Conservation (phyloP, 2,113 vertebrate species). For the Passer montanus region DNA sequence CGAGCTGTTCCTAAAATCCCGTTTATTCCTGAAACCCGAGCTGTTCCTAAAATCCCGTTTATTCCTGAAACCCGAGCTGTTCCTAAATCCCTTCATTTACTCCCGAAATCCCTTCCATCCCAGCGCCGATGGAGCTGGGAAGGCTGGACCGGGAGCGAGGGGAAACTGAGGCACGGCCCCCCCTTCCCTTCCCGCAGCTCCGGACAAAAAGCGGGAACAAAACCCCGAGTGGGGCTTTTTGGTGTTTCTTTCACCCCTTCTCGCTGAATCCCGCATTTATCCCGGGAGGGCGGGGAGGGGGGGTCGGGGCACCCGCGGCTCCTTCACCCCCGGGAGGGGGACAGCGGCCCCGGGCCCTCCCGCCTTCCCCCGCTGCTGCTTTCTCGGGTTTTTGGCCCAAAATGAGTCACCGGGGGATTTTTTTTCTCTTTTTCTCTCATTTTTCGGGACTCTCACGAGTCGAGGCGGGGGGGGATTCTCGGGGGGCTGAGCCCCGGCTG, state of each 20-base stretch:
- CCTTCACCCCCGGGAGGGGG: not conserved
- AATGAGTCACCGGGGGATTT: constrained; percentile 69
- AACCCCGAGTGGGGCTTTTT: not conserved
- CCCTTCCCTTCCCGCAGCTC: no score
- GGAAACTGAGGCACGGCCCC: not conserved
- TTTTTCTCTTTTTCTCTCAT: not conserved
- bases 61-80: fast-evolving
- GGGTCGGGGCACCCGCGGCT: not conserved
- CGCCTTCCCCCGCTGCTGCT: constrained; percentile 4
- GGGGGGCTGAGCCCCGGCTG: not conserved
- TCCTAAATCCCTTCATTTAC: not conserved
- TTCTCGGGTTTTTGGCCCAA: not conserved
- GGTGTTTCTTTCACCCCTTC: fast-evolving
- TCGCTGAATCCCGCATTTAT: not conserved
- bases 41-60: no score
- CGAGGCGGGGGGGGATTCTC: not conserved
- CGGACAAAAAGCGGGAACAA: not conserved
- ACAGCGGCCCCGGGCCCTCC: not conserved
- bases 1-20: not conserved
- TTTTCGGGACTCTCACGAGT: constrained; percentile 5
- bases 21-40: fast-evolving
- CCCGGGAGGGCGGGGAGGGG: not conserved
- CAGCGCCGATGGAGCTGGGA: not conserved
- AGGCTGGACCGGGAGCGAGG: not conserved
- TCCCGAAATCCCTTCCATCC: not conserved